phyloP scores from a whole-genome alignment of 2,113 vertebrate species.

The Onychostoma macrolepis region DNA sequence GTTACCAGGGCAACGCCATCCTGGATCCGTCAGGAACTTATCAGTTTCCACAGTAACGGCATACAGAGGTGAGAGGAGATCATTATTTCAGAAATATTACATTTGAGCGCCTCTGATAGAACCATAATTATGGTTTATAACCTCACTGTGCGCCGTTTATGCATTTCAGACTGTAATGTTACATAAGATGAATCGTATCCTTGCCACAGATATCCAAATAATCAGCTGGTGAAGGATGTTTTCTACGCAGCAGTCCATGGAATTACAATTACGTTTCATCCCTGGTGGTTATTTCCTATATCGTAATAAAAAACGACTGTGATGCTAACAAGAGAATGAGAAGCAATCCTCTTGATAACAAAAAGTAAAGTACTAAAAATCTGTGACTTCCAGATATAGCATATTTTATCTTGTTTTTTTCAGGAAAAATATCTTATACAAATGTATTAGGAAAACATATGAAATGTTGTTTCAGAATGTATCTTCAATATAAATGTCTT shows the following conservation, averaged over 20 bases:
- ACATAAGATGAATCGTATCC: background rate
- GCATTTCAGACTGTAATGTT: background rate
- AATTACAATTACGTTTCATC: too few species aligned
- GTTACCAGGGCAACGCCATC: conserved; percentile 73
- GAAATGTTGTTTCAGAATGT: too few species aligned
- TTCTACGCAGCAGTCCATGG: background rate
- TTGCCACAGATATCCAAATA: background rate
- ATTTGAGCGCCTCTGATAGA: conserved; percentile 64
- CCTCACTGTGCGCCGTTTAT: background rate
- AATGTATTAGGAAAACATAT: too few species aligned
- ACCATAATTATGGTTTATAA: conserved; percentile 67
- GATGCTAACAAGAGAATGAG: too few species aligned
- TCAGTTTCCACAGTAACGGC: conserved; percentile 80
- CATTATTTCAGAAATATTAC: conserved; percentile 72
- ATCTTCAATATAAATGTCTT: too few species aligned
- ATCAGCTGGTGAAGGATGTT: background rate
- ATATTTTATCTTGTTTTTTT: too few species aligned
- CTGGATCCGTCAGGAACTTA: too few species aligned
- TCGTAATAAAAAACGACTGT: too few species aligned
- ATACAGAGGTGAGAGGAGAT: conserved; percentile 67
- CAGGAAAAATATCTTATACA: too few species aligned
- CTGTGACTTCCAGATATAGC: too few species aligned
- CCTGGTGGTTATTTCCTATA: too few species aligned
- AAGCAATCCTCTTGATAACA: background rate
- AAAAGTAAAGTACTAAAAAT: too few species aligned